Evolutionary conservation across 1,140 invertebrate genomes (phyloP), one percentile per base, ranked within the genome.

Genomic region (Harpegnathos saltator): DNA sequence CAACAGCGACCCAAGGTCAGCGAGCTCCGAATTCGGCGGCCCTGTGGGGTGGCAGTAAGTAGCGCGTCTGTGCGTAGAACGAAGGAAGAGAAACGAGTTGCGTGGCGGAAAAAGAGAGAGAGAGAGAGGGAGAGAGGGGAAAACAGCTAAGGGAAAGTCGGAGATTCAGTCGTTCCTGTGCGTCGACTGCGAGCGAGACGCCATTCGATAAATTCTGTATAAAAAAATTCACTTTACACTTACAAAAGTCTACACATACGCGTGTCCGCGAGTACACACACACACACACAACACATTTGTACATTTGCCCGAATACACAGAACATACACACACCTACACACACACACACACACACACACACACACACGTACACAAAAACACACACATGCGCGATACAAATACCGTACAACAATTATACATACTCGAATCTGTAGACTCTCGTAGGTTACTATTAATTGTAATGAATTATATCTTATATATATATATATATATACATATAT

Each of bases 371-470:
- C 75, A 85, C 74, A 84, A 78, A 83, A 62, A 72, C 26, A 80
- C 17, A 38, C 19, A 81, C 50, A 48, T 15, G 17, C 48, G 29
- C 38, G 62, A 72, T 83, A 63, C 82, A n/a, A n/a, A n/a, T n/a
- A 54, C 65, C n/a, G 66, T 17, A 83, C 74, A 69, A 52, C 38
- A 19, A 29, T 77, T 65, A 75, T 44, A 84, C 73, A 86, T 82
- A 90, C 89, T 90, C 85, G 89, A 91, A 92, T 92, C 89, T 88
- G 87, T 92, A 92, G 91, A 92, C 85, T 90, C 74, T 90, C 74
- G 86, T 91, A 92, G 90, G 83, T 91, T 87, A 91, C 85, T 90
- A 91, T 90, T 89, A 92, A 91, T 90, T 90, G 80, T 88, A 89
- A 90, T 89, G 87, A 72, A 89, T 90, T 90, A 90, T 91, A 89